Percentiles rank a stretch among this genome's conserved stretches.
phyloP scores from a whole-genome alignment of 1,140 invertebrate species.

The Philopotamus ludificatus region DNA sequence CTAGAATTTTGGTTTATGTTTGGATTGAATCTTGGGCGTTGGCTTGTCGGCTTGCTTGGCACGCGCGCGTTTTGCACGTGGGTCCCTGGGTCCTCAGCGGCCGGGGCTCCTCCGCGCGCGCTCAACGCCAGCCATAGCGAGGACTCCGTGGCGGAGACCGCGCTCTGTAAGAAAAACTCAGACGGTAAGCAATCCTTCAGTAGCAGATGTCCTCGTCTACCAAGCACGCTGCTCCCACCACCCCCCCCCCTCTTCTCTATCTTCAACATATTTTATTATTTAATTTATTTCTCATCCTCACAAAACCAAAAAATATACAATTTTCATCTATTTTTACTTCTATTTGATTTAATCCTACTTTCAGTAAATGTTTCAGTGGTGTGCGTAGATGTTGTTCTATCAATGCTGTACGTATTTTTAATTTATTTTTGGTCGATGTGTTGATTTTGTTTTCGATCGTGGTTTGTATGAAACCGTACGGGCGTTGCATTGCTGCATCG shows the following conservation, averaged over 20 bases:
- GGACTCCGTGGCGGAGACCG: conserved; percentile 74
- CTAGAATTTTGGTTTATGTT: conserved; percentile 35
- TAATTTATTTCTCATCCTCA: background rate
- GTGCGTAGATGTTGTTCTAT: conserved; percentile 26
- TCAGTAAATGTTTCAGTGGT: conserved; percentile 26
- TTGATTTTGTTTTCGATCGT: conserved; percentile 6
- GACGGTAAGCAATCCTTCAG: conserved; percentile 66
- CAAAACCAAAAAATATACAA: background rate
- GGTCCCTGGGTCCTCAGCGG: conserved; percentile 40
- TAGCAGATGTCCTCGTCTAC: background rate
- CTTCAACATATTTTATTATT: background rate
- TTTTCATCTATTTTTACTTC: background rate
- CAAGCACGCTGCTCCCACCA: background rate
- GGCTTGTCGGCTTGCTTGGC: conserved; percentile 35
- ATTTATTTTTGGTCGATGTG: background rate
- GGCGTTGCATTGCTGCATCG: no score
- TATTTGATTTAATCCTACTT: background rate
- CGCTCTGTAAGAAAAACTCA: conserved; percentile 76
- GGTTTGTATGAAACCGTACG: no score
- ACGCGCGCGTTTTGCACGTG: conserved; percentile 46
- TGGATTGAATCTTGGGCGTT: conserved; percentile 29
- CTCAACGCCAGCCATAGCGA: conserved; percentile 72
- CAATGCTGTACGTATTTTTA: conserved; percentile 21
- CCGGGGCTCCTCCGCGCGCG: conserved; percentile 47
- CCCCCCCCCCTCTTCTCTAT: background rate